Base-by-base conservation (phyloP, 2,888 invertebrate species). In the Andrena dorsata region DNA sequence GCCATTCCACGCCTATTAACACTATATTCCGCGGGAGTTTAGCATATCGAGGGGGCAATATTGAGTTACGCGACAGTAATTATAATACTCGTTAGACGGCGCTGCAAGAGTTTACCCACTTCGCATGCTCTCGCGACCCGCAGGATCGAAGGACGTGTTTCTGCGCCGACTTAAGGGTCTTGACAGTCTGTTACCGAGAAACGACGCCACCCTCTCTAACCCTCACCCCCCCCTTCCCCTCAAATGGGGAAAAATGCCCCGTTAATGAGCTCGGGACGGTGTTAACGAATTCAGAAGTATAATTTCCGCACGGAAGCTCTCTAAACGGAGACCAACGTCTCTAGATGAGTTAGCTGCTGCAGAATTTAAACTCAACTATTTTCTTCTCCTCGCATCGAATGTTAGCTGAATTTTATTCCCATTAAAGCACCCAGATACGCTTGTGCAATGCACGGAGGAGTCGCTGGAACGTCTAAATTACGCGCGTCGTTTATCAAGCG, bases 71-170 rank as follows among this genome's bases (percentile, higher is more conserved):
- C 90, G 91, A 92, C 92, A 92, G 92, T 92, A 93, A 93, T 93
- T 93, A 92, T 93, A 93, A 93, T 92, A 93, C 92, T 93, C 92
- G 92, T 93, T 93, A 93, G 93, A 92, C 91, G 90, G 90, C 91
- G 90, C 91, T 91, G 89, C 92, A 86, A 90, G 91, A 92, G 90
- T 81, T 89, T 79, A 82, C 86, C 84, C 84, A 76, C 84, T 85
- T 84, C 84, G 83, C 87, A 70, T 82, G 84, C 81, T 85, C 78
- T 83, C 78, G 83, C 82, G 82, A 84, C 80, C 87, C 85, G 85
- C 87, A 89, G 89, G 87, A 90, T 90, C 80, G 85, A 86, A 84
- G 85, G 86, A 86, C 77, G 80, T 85, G 85, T 89, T 87, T 74
- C 80, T 72, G 78, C 76, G 75, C 66, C 81, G 84, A 79, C 81